Evolutionary conservation across 2,888 invertebrate species (phyloP).

Genomic region (Aethes cnicana): DNA sequence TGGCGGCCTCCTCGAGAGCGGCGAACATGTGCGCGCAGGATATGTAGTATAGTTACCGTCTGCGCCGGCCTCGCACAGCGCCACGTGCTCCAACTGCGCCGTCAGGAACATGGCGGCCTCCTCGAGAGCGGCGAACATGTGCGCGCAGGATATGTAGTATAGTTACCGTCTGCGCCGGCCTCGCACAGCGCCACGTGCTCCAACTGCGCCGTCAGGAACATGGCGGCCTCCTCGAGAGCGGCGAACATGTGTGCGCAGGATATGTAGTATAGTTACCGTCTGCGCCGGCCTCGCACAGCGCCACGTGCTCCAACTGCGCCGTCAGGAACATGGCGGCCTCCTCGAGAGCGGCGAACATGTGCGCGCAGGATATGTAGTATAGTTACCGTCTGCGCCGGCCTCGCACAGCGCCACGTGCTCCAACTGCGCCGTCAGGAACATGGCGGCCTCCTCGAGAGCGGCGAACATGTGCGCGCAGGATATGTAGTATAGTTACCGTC

Average conservation of each 20-base stretch:
- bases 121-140: conserved; percentile 84
- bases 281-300: conserved; percentile 85
- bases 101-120: conserved; percentile 87
- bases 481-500: conserved; percentile 86
- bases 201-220: conserved; percentile 87
- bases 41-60: conserved; percentile 86
- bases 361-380: conserved; percentile 87
- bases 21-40: conserved; percentile 86
- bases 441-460: conserved; percentile 84
- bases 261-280: conserved; percentile 86
- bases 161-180: conserved; percentile 84
- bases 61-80: conserved; percentile 85
- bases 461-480: conserved; percentile 86
- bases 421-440: conserved; percentile 87
- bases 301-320: conserved; percentile 88
- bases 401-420: conserved; percentile 88
- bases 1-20: conserved; percentile 84
- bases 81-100: conserved; percentile 88
- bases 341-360: conserved; percentile 84
- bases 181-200: conserved; percentile 88
- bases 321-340: conserved; percentile 87
- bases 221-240: conserved; percentile 84
- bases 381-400: conserved; percentile 84
- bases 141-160: conserved; percentile 87
- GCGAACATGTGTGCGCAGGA: conserved; percentile 86